A percentile compares a stretch with the other conserved stretches of the same genome.
Evolutionary conservation across 1,140 invertebrate genomes (phyloP).

Genomic region (Oreohelix idahoensis): DNA sequence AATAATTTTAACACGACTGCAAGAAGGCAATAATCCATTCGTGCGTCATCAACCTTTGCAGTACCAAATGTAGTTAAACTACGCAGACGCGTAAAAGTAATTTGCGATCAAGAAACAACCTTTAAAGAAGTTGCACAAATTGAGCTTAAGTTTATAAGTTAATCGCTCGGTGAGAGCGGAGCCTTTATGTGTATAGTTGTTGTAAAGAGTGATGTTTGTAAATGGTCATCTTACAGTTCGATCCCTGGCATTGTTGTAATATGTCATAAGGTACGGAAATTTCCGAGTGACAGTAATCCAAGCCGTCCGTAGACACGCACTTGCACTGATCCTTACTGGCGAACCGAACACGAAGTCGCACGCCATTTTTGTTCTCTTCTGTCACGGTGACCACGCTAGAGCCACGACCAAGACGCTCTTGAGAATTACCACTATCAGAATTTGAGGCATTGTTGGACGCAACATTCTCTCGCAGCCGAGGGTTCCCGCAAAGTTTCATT

Average conservation of each 20-base stretch:
- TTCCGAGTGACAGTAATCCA: background rate
- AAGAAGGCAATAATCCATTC: too few species aligned
- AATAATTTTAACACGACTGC: too few species aligned
- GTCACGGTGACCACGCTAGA: constrained; percentile 51
- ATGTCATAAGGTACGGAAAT: constrained; percentile 4
- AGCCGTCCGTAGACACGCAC: constrained; percentile 28
- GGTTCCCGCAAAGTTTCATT: constrained; percentile 25
- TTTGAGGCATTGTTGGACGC: constrained; percentile 10
- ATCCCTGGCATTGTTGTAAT: background rate
- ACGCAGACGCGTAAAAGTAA: too few species aligned
- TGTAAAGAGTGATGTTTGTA: constrained; percentile 19
- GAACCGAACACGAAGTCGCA: constrained; percentile 59
- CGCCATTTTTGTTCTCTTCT: constrained; percentile 65
- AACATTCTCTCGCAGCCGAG: background rate
- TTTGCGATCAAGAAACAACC: too few species aligned
- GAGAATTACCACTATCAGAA: constrained; percentile 26
- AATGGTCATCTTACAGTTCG: background rate
- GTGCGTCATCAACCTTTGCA: too few species aligned
- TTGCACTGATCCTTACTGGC: constrained; percentile 48
- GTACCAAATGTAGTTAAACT: too few species aligned
- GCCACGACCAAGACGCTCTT: constrained; percentile 17
- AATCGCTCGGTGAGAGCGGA: too few species aligned
- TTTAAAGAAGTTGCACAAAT: too few species aligned
- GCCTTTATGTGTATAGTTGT: constrained; percentile 35
- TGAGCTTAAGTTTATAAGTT: too few species aligned